Evolutionary conservation across 2,797 vertebrate species (phyloP), one percentile per base, ranked within the genome.

Genomic region (Hemibagrus guttatus): DNA sequence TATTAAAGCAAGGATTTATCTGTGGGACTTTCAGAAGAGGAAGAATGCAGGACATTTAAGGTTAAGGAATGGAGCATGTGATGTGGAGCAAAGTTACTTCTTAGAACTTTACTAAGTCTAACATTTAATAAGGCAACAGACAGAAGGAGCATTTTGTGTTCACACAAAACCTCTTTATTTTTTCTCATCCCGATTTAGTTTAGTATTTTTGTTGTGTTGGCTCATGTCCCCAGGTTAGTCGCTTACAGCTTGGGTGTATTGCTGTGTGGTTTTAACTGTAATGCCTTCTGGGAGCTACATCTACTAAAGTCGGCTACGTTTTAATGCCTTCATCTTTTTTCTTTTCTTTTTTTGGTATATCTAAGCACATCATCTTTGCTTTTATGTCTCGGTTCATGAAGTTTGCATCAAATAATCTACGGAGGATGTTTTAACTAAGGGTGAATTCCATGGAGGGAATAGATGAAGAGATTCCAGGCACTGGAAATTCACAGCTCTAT

Each of bases 251-350:
- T 9, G 71, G 49, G 85, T 81, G 80, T 76, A 87, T 83, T 71
- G 49, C 11, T 12, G 0, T 81, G 35, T 75, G 74, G 63, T 84
- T 85, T 87, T 69, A 79, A 90, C 78, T 61, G 68, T 83, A 88
- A 86, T 75, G 87, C 72, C 84, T 85, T 80, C 23, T 61, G 69
- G 69, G 83, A 88, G 71, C 80, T 88, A 63, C 81, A 61, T 80
- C n/a, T 75, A 75, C 85, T 82, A 88, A 88, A 87, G 75, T 59
- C 61, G 42, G 49, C 56, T 58, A 46, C 58, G 78, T 76, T 78
- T 28, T 68, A 84, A 84, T 71, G 86, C 63, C 78, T 82, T 84
- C 61, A 64, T 87, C 35, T 42, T n/a, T n/a, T n/a, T n/a, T n/a
- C n/a, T n/a, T n/a, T n/a, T n/a, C n/a, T n/a, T 35, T 75, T 35